phyloP scores from a whole-genome alignment of 2,113 vertebrate genomes.

The Rhea americana region DNA sequence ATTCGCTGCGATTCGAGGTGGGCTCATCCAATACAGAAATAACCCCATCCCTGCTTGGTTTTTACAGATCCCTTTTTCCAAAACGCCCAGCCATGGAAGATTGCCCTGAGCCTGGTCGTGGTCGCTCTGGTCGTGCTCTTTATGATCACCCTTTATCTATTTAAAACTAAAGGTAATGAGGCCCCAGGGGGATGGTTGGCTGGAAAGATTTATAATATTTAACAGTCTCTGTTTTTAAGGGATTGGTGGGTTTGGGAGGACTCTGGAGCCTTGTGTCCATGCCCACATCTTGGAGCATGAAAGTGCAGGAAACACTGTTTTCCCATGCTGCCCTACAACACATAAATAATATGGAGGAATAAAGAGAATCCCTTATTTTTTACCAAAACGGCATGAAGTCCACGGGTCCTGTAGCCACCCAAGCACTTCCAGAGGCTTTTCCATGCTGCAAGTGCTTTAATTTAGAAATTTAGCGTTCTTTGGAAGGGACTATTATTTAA shows the following conservation, averaged over 20 bases:
- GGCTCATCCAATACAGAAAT: neutral
- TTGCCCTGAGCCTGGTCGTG: neutral
- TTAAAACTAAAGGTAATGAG: neutral
- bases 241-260: too few relatives aligned
- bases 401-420: fast-evolving
- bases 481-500: neutral
- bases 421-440: neutral
- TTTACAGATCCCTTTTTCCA: slow-evolving; percentile 23
- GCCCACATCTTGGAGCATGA: fast-evolving
- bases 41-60: fast-evolving
- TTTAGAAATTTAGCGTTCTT: neutral
- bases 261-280: neutral
- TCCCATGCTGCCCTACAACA: too few relatives aligned
- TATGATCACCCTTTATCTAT: fast-evolving
- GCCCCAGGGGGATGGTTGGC: neutral
- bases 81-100: neutral
- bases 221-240: fast-evolving
- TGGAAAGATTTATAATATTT: too few relatives aligned
- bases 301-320: neutral
- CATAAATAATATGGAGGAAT: neutral
- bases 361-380: neutral
- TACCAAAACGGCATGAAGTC: neutral
- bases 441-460: too few relatives aligned
- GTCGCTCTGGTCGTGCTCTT: neutral
- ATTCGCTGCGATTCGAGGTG: neutral